Conservation (phyloP, 2,888 invertebrate genomes). For the Sesamia inferens region DNA sequence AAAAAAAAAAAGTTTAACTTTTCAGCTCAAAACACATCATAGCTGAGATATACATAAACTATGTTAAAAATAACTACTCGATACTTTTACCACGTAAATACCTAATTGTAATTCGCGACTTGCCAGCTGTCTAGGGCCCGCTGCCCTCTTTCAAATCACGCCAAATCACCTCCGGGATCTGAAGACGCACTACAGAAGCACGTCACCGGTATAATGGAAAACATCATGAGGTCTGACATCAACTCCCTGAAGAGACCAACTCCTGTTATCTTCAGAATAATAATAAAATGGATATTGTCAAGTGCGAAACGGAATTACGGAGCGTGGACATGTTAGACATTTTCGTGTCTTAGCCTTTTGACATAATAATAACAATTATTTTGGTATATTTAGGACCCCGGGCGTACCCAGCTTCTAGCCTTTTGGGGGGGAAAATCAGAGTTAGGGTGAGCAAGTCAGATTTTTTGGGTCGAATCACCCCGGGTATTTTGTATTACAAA, state of each 20-base stretch:
- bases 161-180: conserved; percentile 66
- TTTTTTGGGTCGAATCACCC: too few relatives aligned
- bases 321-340: not conserved
- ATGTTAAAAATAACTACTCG: not conserved
- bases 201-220: conserved; percentile 81
- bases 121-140: not conserved
- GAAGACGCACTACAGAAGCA: conserved; percentile 72
- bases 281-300: conserved; percentile 58
- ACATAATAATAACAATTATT: not conserved
- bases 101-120: not conserved
- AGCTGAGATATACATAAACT: too few relatives aligned
- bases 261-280: conserved; percentile 69
- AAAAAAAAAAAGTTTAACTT: not conserved
- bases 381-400: not conserved
- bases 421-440: too few relatives aligned
- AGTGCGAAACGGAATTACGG: conserved; percentile 21
- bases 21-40: not conserved
- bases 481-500: too few relatives aligned
- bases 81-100: not conserved
- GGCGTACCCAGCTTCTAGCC: too few relatives aligned
- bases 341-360: too few relatives aligned
- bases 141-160: conserved; percentile 45
- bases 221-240: conserved; percentile 79
- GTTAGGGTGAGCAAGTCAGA: too few relatives aligned
- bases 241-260: conserved; percentile 65